These are phyloP conservation scores for Hedya salicella DNA, from an alignment of 2,888 invertebrate genomes.

Conservation along the genomic window DNA sequence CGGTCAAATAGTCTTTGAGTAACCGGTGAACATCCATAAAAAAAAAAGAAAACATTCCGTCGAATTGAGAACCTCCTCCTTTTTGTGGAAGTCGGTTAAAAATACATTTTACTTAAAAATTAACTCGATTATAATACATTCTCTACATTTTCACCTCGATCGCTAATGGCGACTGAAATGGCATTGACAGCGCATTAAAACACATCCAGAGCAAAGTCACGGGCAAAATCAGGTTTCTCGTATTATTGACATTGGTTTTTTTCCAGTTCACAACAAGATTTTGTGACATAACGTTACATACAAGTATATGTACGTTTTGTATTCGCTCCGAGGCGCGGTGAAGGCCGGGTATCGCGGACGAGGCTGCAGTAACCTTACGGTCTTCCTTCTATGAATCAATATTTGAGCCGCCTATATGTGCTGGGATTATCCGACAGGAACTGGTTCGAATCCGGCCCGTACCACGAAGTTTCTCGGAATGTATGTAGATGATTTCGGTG, in stretches of 20 bases:
- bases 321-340: constrained; percentile 15
- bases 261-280: constrained; percentile 23
- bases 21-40: no score
- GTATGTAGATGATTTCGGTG: no score
- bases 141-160: no score
- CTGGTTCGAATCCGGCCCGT: no score
- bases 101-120: no score
- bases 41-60: no score
- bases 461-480: no score
- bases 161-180: not conserved
- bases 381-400: constrained; percentile 36
- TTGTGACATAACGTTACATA: constrained; percentile 30
- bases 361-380: constrained; percentile 30
- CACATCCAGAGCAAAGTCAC: no score
- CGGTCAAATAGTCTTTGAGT: no score
- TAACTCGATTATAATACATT: no score
- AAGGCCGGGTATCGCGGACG: constrained; percentile 19
- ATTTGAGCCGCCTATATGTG: constrained; percentile 28
- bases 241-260: constrained; percentile 26
- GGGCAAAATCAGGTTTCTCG: not conserved
- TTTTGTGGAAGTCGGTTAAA: no score
- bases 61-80: no score
- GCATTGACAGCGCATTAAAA: not conserved
- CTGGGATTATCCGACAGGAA: not conserved
- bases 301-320: constrained; percentile 31